A percentile compares a stretch with the other conserved stretches of the same genome.
These are phyloP conservation scores for Aeoliscus strigatus DNA, from an alignment of 2,797 vertebrate genomes.

Conservation along the genomic window DNA sequence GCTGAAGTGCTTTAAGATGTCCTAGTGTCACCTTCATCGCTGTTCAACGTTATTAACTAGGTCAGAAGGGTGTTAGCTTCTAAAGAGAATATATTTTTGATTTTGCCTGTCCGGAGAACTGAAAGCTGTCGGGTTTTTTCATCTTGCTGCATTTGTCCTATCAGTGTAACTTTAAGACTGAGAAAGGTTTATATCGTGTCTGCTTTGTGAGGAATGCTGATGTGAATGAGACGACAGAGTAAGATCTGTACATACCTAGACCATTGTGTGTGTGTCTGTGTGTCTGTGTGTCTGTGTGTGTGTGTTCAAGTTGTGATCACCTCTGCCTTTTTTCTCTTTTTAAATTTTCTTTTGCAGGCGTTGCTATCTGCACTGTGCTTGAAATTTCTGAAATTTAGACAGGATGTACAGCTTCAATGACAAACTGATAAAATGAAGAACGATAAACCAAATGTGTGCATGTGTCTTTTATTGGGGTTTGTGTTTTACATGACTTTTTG, in stretches of 20 bases:
- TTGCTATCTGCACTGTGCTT: conserved; percentile 80
- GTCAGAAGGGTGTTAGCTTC: conserved; percentile 40
- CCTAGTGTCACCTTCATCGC: conserved; percentile 35
- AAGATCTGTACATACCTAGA: conserved; percentile 75
- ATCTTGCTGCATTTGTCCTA: conserved; percentile 70
- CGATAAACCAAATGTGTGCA: conserved; percentile 29
- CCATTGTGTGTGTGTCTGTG: conserved; percentile 77
- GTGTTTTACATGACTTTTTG: conserved; percentile 11
- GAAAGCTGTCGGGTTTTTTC: conserved; percentile 55
- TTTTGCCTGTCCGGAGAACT: conserved; percentile 52
- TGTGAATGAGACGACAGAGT: conserved; percentile 48
- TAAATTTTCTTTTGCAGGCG: conserved; percentile 70
- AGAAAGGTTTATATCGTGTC: conserved; percentile 61
- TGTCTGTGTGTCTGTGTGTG: conserved; percentile 74
- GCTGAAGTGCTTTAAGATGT: conserved; percentile 47
- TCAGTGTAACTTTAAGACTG: conserved; percentile 56
- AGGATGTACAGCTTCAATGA: conserved; percentile 73
- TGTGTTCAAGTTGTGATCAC: conserved; percentile 77
- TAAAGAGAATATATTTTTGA: conserved; percentile 72
- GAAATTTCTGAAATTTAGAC: conserved; percentile 75
- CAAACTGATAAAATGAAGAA: conserved; percentile 80
- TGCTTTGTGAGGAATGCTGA: conserved; percentile 60
- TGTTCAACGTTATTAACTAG: conserved; percentile 28
- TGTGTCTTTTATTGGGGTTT: conserved; percentile 42
- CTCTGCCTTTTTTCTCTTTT: conserved; percentile 70